These are phyloP conservation scores for Conger conger DNA, from an alignment of 2,113 vertebrate species.

Conservation along the genomic window DNA sequence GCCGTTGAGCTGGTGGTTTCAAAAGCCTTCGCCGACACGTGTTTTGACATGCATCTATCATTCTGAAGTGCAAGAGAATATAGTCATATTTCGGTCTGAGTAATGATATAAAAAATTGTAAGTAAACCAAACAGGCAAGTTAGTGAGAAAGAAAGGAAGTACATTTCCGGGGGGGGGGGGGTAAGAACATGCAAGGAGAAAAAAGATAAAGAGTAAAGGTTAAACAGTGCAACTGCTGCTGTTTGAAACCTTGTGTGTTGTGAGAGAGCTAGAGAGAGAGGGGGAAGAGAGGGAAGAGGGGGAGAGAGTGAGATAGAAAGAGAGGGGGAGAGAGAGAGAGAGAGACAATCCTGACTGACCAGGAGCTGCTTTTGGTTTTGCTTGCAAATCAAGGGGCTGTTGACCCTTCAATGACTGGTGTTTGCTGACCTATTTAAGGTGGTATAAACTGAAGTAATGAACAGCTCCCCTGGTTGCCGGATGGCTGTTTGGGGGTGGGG, in stretches of 20 bases:
- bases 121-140: neutral
- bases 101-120: neutral
- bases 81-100: neutral
- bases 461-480: slow-evolving; percentile 39
- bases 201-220: slow-evolving; percentile 74
- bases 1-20: slow-evolving; percentile 12
- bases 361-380: slow-evolving; percentile 73
- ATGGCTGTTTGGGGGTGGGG: slow-evolving; percentile 44
- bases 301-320: slow-evolving; percentile 37
- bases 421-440: slow-evolving; percentile 90
- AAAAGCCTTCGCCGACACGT: neutral
- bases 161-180: slow-evolving; percentile 8
- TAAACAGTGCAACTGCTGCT: slow-evolving; percentile 49
- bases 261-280: slow-evolving; percentile 46
- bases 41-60: slow-evolving; percentile 8
- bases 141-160: neutral
- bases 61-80: neutral
- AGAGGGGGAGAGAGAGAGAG: slow-evolving; percentile 51
- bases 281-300: slow-evolving; percentile 46
- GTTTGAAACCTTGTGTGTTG: neutral
- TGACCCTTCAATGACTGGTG: slow-evolving; percentile 82
- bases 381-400: slow-evolving; percentile 82
- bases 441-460: slow-evolving; percentile 83
- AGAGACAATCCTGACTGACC: slow-evolving; percentile 31
- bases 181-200: slow-evolving; percentile 70